Percentiles rank a stretch among this genome's conserved stretches.
Evolutionary conservation across 2,113 vertebrate species (phyloP).

Genomic region (Picathartes gymnocephalus): DNA sequence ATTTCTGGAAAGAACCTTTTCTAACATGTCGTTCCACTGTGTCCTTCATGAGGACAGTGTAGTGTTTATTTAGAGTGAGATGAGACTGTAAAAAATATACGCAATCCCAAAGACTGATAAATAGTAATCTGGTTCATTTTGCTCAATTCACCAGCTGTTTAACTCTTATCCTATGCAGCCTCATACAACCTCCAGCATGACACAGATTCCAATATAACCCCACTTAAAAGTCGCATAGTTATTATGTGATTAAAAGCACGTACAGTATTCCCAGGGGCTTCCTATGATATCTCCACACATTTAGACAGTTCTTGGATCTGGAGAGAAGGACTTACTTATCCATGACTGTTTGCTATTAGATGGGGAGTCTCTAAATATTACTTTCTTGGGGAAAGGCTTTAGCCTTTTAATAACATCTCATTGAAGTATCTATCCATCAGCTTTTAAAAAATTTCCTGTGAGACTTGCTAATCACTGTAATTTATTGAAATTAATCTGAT

Average conservation of each 20-base stretch:
- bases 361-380: not conserved
- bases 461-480: not conserved
- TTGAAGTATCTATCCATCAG: not conserved
- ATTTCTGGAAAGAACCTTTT: not conserved
- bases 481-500: not conserved
- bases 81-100: not conserved
- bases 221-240: not conserved
- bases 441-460: not conserved
- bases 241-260: not conserved
- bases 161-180: not conserved
- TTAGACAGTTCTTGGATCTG: not conserved
- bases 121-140: not conserved
- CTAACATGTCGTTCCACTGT: not conserved
- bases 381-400: not conserved
- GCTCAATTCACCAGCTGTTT: not conserved
- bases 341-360: not conserved
- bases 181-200: not conserved
- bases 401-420: not conserved
- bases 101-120: not conserved
- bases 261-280: not conserved
- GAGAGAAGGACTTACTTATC: not conserved
- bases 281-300: not conserved
- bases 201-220: not conserved
- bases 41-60: not conserved
- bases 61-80: not conserved